These are phyloP conservation scores for Hirtodrosophila alboralis DNA, from an alignment of 2,888 invertebrate genomes.

Conservation along the genomic window DNA sequence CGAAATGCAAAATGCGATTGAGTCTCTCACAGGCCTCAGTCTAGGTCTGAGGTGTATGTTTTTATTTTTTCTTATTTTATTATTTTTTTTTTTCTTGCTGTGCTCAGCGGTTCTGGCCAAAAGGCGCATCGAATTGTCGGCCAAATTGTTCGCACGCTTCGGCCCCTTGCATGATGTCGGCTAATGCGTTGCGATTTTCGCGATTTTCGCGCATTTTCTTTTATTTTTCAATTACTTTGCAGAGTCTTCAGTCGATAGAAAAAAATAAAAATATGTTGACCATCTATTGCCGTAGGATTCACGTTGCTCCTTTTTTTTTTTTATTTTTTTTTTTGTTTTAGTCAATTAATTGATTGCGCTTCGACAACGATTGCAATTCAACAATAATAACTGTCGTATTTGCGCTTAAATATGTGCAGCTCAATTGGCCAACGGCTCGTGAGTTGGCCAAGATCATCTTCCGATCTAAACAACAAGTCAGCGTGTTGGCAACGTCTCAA, in stretches of 20 bases:
- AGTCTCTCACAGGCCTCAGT: constrained; percentile 7
- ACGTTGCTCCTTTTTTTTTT: constrained; percentile 38
- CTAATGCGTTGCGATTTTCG: constrained; percentile 73
- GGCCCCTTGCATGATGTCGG: constrained; percentile 40
- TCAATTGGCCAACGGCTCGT: constrained; percentile 53
- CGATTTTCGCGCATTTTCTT: constrained; percentile 68
- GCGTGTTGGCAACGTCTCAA: constrained; percentile 15
- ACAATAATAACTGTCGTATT: constrained; percentile 76
- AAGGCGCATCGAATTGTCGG: constrained; percentile 65
- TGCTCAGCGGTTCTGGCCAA: constrained; percentile 39
- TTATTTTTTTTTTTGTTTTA: too few relatives aligned
- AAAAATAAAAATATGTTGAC: constrained; percentile 42
- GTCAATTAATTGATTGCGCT: constrained; percentile 76
- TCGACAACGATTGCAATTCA: constrained; percentile 37
- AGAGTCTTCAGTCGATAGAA: constrained; percentile 6
- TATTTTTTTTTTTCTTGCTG: too few relatives aligned
- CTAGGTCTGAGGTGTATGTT: constrained; percentile 1
- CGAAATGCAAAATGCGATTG: constrained; percentile 32
- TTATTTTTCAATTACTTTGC: constrained; percentile 58
- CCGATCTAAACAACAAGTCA: constrained; percentile 1
- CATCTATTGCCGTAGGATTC: constrained; percentile 32
- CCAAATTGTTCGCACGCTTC: constrained; percentile 78
- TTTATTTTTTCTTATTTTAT: too few relatives aligned
- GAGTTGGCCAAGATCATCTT: constrained; percentile 49
- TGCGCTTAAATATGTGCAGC: constrained; percentile 74